These are phyloP conservation scores for Leucophenga varia DNA, from an alignment of 1,140 invertebrate genomes.

Conservation along the genomic window DNA sequence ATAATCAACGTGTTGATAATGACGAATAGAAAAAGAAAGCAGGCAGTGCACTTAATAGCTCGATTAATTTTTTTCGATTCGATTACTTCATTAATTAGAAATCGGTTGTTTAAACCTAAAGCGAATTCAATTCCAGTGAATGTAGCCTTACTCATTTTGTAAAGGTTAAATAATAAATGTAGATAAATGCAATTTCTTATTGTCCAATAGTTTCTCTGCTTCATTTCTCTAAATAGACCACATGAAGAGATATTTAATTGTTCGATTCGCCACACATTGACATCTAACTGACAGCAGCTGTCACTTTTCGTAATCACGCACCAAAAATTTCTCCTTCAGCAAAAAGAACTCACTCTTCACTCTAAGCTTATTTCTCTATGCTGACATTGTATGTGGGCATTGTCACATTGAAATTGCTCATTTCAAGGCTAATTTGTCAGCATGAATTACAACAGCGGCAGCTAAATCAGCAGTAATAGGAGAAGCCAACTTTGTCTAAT, in stretches of 20 bases:
- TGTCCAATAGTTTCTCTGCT: too few species aligned
- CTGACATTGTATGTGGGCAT: slow-evolving; percentile 18
- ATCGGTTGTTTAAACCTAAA: too few species aligned
- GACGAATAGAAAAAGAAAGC: too few species aligned
- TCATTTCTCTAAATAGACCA: too few species aligned
- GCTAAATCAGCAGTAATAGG: too few species aligned
- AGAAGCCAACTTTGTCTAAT: too few species aligned
- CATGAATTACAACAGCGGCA: slow-evolving; percentile 23
- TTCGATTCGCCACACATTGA: slow-evolving; percentile 40
- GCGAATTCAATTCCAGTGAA: too few species aligned
- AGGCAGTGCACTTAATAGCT: too few species aligned
- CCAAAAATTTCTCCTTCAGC: slow-evolving; percentile 15
- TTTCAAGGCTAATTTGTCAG: slow-evolving; percentile 53
- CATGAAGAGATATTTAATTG: background rate
- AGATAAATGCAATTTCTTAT: slow-evolving; percentile 7
- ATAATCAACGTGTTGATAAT: too few species aligned
- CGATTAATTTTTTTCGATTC: too few species aligned
- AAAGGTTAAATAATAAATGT: slow-evolving; percentile 8
- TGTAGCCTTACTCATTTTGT: too few species aligned
- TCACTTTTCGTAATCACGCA: slow-evolving; percentile 42
- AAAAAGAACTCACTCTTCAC: background rate
- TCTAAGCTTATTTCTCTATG: background rate
- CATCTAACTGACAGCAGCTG: slow-evolving; percentile 44
- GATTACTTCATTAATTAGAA: too few species aligned
- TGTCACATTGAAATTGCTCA: slow-evolving; percentile 50